These are phyloP conservation scores for Heliocidaris erythrogramma DNA, from an alignment of 35 echinoderm and acorn worm species.

Conservation along the genomic window DNA sequence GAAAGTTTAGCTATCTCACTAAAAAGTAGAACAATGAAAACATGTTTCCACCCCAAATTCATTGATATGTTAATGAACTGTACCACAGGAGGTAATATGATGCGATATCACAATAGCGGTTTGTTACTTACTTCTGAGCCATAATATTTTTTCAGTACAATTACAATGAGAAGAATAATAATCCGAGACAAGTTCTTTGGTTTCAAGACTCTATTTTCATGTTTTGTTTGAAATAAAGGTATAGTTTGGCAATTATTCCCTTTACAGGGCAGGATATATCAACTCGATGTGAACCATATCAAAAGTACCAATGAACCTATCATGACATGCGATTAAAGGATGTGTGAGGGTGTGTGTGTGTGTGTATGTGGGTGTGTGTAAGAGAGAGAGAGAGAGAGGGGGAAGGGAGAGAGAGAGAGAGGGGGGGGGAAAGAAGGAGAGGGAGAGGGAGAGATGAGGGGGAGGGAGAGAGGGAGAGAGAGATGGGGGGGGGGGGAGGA, in stretches of 20 bases:
- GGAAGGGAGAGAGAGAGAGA: not conserved
- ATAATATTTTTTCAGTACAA: not conserved
- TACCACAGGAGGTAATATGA: not conserved
- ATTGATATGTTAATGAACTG: slow-evolving; percentile 5
- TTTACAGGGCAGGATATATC: not conserved
- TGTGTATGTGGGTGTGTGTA: too few relatives aligned
- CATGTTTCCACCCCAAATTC: not conserved
- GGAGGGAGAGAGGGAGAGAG: not conserved
- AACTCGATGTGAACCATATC: not conserved
- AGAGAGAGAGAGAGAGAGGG: not conserved
- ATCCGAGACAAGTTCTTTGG: not conserved
- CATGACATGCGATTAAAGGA: not conserved
- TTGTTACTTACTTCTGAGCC: not conserved
- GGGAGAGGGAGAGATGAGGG: not conserved
- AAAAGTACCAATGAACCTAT: not conserved
- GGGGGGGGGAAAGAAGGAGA: not conserved
- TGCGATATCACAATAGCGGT: not conserved
- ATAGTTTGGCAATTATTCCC: not conserved
- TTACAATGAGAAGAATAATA: not conserved
- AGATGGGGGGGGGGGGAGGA: too few relatives aligned
- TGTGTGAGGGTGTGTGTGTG: not conserved
- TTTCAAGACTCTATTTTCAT: not conserved
- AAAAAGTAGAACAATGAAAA: not conserved
- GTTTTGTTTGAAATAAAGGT: not conserved
- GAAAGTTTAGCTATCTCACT: not conserved